A percentile compares a stretch with the other conserved stretches of the same genome.
Conservation (phyloP, 2,113 vertebrate genomes). For the Otocyon megalotis region DNA sequence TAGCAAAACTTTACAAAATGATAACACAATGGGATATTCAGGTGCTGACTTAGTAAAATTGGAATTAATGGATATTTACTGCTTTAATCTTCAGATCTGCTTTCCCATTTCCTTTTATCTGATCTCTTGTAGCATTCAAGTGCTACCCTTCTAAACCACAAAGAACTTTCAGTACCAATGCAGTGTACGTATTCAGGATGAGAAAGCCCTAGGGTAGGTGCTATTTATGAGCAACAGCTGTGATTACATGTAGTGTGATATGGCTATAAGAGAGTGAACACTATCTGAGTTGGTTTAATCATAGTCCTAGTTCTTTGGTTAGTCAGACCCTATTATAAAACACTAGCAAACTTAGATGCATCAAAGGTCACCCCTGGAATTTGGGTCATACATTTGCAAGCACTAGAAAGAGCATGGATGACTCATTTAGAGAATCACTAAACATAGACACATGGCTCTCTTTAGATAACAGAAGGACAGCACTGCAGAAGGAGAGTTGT, state of each 20-base stretch:
- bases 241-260: background rate
- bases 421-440: background rate
- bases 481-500: background rate
- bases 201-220: background rate
- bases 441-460: background rate
- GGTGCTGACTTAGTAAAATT: background rate
- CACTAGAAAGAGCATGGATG: background rate
- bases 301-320: background rate
- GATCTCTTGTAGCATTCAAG: background rate
- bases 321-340: background rate
- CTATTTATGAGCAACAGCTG: background rate
- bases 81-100: background rate
- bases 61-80: background rate
- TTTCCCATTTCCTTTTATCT: background rate
- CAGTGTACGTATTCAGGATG: background rate
- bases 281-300: background rate
- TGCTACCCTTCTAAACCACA: background rate
- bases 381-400: background rate
- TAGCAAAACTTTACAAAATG: conserved; percentile 2
- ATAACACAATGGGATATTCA: background rate
- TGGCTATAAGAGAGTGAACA: background rate
- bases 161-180: background rate
- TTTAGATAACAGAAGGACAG: background rate
- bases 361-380: background rate
- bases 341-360: background rate